Conservation (phyloP, 2,888 invertebrate genomes). For the Drosophila subquinaria region DNA sequence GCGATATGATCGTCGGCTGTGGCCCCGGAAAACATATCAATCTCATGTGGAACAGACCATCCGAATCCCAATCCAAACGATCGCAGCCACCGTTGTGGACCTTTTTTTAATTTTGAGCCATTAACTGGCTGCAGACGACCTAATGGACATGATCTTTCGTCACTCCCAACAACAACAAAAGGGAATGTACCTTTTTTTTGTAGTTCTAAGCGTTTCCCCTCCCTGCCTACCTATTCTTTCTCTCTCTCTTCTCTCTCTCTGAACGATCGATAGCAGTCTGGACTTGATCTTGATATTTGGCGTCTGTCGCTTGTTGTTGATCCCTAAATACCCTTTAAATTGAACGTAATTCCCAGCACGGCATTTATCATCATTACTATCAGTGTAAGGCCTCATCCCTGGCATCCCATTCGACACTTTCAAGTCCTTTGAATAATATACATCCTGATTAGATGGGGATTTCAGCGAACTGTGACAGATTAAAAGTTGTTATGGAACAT, state of each 20-base stretch:
- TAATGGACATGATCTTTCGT: constrained; percentile 81
- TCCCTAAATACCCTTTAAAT: constrained; percentile 80
- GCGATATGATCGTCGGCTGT: constrained; percentile 70
- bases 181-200: constrained; percentile 56
- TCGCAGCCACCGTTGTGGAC: constrained; percentile 61
- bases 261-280: constrained; percentile 35
- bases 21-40: constrained; percentile 71
- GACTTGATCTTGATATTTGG: constrained; percentile 53
- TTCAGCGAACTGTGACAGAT: background rate
- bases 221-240: constrained; percentile 2
- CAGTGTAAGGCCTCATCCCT: constrained; percentile 12
- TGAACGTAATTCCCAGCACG: constrained; percentile 68
- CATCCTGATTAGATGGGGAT: constrained; percentile 43
- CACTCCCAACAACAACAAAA: constrained; percentile 70
- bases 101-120: constrained; percentile 62
- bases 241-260: background rate
- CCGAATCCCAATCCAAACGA: constrained; percentile 6
- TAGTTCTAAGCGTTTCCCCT: constrained; percentile 34
- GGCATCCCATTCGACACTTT: constrained; percentile 22
- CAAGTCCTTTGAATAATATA: constrained; percentile 49
- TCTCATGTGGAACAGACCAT: constrained; percentile 62
- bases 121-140: constrained; percentile 77
- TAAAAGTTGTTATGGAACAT: background rate
- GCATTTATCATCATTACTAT: constrained; percentile 70
- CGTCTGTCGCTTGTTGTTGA: constrained; percentile 48